phyloP scores from a whole-genome alignment of 2,888 invertebrate genomes.

The Orthosia gothica region DNA sequence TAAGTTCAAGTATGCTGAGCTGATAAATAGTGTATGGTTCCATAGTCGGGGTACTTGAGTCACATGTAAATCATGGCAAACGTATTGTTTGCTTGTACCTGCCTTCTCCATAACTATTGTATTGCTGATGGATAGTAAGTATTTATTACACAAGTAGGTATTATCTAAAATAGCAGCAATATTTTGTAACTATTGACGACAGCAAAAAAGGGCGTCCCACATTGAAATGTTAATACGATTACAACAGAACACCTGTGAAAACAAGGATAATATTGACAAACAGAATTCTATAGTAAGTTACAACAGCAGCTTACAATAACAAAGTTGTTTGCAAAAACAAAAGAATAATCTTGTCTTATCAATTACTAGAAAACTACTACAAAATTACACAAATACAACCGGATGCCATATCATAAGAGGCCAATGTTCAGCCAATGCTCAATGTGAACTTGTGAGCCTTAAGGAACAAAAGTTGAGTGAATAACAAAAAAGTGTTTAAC shows the following conservation, averaged over 20 bases:
- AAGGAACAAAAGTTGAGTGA: constrained; percentile 17
- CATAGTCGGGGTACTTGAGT: not conserved
- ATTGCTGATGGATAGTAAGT: no score
- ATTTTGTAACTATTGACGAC: not conserved
- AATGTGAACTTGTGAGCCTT: not conserved
- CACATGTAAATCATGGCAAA: not conserved
- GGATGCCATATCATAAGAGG: constrained; percentile 3
- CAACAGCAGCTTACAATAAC: not conserved
- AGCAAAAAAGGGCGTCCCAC: not conserved
- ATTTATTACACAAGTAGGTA: not conserved
- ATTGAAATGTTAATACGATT: constrained; percentile 1
- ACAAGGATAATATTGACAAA: not conserved
- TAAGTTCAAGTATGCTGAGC: constrained; percentile 36
- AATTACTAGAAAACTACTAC: constrained; percentile 15
- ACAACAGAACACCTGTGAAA: not conserved
- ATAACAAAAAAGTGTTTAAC: constrained; percentile 20
- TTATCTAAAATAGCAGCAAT: not conserved
- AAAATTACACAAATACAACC: no score
- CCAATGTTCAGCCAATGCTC: constrained; percentile 5
- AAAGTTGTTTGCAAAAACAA: not conserved
- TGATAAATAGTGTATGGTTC: not conserved
- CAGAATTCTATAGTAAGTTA: no score
- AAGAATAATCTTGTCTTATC: not conserved
- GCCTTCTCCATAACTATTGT: no score
- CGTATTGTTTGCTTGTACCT: not conserved